Percentiles rank a stretch among this genome's conserved stretches.
Conservation (phyloP, 64 coral and sea anemone genomes). For the Cladopsammia gracilis region DNA sequence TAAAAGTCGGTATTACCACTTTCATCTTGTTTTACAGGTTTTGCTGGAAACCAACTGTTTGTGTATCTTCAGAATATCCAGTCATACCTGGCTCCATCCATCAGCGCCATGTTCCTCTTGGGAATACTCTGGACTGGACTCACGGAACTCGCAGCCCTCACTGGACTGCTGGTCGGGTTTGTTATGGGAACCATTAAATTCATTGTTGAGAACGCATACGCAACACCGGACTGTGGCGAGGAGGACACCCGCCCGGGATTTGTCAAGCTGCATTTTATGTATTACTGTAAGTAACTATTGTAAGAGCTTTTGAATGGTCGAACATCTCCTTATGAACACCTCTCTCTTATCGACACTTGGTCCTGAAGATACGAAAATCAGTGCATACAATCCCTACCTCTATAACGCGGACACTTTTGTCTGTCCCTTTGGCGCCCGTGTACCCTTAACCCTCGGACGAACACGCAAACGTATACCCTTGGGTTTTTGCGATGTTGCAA, state of each 20-base stretch:
- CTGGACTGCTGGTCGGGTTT: slow-evolving; percentile 69
- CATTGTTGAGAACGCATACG: slow-evolving; percentile 75
- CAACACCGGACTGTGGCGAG: slow-evolving; percentile 76
- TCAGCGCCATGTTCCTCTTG: slow-evolving; percentile 74
- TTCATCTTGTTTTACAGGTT: slow-evolving; percentile 44
- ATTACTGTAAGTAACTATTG: slow-evolving; percentile 67
- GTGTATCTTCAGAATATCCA: slow-evolving; percentile 87
- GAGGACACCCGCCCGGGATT: slow-evolving; percentile 67
- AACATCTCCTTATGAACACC: not conserved
- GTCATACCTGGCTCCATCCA: slow-evolving; percentile 78
- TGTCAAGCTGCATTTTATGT: slow-evolving; percentile 91
- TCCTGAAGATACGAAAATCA: no score
- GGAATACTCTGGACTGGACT: slow-evolving; percentile 88
- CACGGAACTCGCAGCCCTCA: slow-evolving; percentile 55
- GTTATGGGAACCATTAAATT: slow-evolving; percentile 76
- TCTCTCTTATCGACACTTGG: no score
- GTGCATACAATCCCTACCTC: no score
- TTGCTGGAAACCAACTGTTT: slow-evolving; percentile 75
- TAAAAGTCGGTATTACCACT: not conserved
- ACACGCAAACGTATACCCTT: no score
- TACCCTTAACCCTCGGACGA: no score
- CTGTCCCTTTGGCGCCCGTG: no score
- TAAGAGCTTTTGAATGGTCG: not conserved
- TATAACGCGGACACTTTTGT: no score
- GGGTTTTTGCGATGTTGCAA: no score